Evolutionary conservation across 2,797 vertebrate species (phyloP).

Genomic region (Micropoecilia bifurca): DNA sequence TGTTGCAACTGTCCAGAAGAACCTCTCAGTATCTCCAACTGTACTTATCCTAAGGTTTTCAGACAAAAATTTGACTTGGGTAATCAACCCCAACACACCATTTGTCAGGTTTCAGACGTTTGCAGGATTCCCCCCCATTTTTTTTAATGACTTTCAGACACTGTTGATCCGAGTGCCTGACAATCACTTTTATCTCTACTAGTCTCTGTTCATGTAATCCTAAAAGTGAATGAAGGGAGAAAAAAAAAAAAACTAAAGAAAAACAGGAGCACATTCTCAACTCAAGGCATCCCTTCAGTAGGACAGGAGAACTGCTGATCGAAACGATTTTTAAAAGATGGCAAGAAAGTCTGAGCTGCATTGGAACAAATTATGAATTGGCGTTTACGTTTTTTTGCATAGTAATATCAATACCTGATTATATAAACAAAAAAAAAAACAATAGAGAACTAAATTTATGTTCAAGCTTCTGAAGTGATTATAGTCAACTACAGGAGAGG

Average conservation of each 20-base stretch:
- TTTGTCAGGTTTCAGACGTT: background rate
- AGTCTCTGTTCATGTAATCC: background rate
- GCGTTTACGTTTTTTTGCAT: background rate
- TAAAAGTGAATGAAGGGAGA: background rate
- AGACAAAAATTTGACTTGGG: background rate
- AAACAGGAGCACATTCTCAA: background rate
- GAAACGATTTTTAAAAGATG: background rate
- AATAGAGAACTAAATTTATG: background rate
- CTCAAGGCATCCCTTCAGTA: background rate
- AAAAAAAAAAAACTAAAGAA: no score
- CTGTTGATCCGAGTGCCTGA: background rate
- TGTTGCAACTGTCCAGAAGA: background rate
- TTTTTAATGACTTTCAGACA: background rate
- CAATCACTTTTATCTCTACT: background rate
- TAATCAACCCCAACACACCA: background rate
- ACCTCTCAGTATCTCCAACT: background rate
- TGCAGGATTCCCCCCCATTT: background rate
- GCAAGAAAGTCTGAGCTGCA: background rate
- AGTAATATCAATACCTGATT: background rate
- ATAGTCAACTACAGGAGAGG: constrained; percentile 75
- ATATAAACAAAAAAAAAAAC: constrained; percentile 32
- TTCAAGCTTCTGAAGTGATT: constrained; percentile 65
- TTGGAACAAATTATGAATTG: background rate
- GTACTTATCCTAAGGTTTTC: background rate
- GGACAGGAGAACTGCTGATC: background rate